These are phyloP conservation scores for Marasmarcha lunaedactyla DNA, from an alignment of 2,888 invertebrate genomes.

Conservation along the genomic window DNA sequence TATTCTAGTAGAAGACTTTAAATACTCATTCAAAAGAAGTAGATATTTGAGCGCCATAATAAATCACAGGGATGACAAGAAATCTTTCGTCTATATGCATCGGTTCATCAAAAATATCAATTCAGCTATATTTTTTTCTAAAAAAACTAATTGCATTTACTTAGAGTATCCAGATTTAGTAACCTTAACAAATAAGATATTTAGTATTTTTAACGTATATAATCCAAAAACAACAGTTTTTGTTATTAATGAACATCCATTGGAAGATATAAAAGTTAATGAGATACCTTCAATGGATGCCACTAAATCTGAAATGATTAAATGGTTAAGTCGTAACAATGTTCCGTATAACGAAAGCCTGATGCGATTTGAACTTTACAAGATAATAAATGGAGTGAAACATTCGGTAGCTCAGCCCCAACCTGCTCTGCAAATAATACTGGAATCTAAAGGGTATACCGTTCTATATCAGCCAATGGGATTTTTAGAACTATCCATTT, in stretches of 20 bases:
- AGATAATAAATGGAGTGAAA: constrained; percentile 15
- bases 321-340: constrained; percentile 22
- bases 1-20: no score
- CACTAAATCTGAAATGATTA: constrained; percentile 18
- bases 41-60: no score
- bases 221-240: not conserved
- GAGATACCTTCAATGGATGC: constrained; percentile 22
- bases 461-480: constrained; percentile 5
- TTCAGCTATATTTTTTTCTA: no score
- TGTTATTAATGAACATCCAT: not conserved
- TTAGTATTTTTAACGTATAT: not conserved
- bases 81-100: no score
- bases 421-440: no score
- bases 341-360: constrained; percentile 16
- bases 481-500: no score
- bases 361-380: constrained; percentile 24
- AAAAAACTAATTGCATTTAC: no score
- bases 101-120: no score
- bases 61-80: no score
- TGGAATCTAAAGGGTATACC: constrained; percentile 18
- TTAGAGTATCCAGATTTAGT: no score
- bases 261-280: not conserved
- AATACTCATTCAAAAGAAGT: no score
- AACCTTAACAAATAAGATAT: no score
- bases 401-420: constrained; percentile 15